A percentile compares a stretch with the other conserved stretches of the same genome.
These are phyloP conservation scores for Digitonthophagus gazella DNA, from an alignment of 2,888 invertebrate genomes.

Conservation along the genomic window DNA sequence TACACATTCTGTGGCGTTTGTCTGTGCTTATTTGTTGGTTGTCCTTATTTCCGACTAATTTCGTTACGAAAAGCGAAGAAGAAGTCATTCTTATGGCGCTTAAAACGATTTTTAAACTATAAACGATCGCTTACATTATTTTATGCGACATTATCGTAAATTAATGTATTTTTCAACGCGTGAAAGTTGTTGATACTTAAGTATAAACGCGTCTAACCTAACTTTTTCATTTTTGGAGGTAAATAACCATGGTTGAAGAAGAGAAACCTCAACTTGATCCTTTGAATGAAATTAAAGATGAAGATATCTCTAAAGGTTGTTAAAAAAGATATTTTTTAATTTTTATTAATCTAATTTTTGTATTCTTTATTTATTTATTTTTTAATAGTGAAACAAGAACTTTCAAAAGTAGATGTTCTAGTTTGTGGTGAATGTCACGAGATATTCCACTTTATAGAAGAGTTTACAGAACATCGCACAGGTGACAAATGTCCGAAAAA, in stretches of 20 bases:
- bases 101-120: conserved; percentile 19
- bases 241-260: conserved; percentile 29
- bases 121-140: no score
- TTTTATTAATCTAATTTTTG: background rate
- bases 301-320: background rate
- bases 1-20: conserved; percentile 22
- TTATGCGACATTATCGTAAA: background rate
- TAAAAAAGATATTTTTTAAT: background rate
- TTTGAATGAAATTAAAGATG: conserved; percentile 35
- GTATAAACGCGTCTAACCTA: conserved; percentile 24
- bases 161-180: background rate
- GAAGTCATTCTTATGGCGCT: conserved; percentile 18
- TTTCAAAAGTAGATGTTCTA: conserved; percentile 72
- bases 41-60: conserved; percentile 1
- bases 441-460: conserved; percentile 76
- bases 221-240: conserved; percentile 22
- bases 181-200: conserved; percentile 7
- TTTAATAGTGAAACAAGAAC: conserved; percentile 73
- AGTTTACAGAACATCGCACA: conserved; percentile 72
- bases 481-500: conserved; percentile 60
- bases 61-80: conserved; percentile 20
- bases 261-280: conserved; percentile 26
- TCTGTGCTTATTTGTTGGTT: conserved; percentile 20
- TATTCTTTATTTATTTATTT: conserved; percentile 24
- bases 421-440: conserved; percentile 83